Evolutionary conservation across 2,888 invertebrate genomes (phyloP).

Genomic region (Bruchidius siliquastri): DNA sequence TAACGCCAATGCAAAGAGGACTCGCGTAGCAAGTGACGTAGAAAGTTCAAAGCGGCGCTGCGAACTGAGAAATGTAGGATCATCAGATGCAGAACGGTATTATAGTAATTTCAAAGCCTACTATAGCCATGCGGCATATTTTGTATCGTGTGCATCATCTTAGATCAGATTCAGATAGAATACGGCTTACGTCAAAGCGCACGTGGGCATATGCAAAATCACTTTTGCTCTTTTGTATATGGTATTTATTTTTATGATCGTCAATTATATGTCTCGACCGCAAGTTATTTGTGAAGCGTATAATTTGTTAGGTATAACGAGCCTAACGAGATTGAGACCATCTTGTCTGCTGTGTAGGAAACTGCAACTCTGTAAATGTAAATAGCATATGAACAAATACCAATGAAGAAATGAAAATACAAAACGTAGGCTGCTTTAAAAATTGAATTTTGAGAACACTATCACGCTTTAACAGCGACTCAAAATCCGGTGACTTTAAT

Average conservation of each 20-base stretch:
- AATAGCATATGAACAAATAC: not conserved
- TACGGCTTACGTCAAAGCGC: not conserved
- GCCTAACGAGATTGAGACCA: not conserved
- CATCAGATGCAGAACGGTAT: not conserved
- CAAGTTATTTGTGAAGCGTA: not conserved
- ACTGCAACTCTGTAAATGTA: not conserved
- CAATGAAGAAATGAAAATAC: not conserved
- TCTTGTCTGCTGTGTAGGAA: not conserved
- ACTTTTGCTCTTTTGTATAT: not conserved
- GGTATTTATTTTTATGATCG: not conserved
- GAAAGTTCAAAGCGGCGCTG: not conserved
- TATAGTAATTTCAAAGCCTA: not conserved
- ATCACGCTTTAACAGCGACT: no score
- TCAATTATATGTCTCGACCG: not conserved
- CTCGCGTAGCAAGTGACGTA: not conserved
- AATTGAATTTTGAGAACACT: no score
- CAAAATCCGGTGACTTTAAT: no score
- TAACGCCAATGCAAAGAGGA: not conserved
- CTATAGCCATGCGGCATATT: not conserved
- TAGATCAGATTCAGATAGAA: not conserved
- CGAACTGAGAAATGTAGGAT: not conserved
- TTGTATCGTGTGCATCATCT: not conserved
- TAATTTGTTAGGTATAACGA: not conserved
- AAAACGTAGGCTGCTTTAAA: no score
- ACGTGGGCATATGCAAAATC: not conserved